phyloP scores from a whole-genome alignment of 2,797 vertebrate genomes.

The Simalia tracyae region DNA sequence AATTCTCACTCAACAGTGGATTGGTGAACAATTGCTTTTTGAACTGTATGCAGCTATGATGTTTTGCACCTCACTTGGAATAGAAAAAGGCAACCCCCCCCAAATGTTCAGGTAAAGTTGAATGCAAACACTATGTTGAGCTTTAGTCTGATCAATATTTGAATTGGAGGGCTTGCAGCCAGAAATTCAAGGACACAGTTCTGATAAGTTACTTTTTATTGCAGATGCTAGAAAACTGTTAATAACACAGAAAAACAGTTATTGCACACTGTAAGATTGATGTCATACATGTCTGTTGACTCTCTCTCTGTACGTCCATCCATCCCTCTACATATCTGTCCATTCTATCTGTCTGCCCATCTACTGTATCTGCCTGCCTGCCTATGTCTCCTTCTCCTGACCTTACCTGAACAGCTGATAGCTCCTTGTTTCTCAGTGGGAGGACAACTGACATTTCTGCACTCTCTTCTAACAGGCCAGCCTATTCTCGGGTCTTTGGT shows the following conservation, averaged over 20 bases:
- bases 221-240: not conserved
- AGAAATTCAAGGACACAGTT: not conserved
- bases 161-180: not conserved
- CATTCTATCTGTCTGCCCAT: not conserved
- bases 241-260: not conserved
- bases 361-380: not conserved
- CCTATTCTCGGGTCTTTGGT: not conserved
- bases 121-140: not conserved
- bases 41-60: not conserved
- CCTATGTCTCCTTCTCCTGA: not conserved
- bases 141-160: not conserved
- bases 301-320: not conserved
- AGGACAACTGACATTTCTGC: not conserved
- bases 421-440: not conserved
- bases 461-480: not conserved
- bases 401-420: not conserved
- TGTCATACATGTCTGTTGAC: not conserved
- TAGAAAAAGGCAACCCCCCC: not conserved
- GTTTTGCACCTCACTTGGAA: not conserved
- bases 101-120: not conserved
- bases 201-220: not conserved
- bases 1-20: not conserved
- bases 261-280: not conserved
- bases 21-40: not conserved
- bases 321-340: not conserved